phyloP scores from a whole-genome alignment of 2,797 vertebrate species.

The Pipistrellus nathusii region DNA sequence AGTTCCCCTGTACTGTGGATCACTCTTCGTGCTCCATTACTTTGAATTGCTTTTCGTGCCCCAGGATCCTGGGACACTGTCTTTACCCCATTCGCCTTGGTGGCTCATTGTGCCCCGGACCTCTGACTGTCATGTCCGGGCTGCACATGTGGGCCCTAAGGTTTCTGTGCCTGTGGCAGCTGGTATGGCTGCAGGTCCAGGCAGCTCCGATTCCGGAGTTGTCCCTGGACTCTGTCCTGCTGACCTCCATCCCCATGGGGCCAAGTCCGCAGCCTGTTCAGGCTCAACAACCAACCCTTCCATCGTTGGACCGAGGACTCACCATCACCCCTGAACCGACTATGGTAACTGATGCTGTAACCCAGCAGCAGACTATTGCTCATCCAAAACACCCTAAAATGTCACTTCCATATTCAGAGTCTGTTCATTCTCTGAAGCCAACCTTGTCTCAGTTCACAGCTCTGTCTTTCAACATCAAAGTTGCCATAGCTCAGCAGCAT shows the following conservation, averaged over 20 bases:
- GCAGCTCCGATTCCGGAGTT: neutral
- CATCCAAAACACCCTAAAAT: neutral
- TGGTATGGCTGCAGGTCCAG: neutral
- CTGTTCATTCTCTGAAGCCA: neutral
- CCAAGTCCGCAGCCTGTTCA: neutral
- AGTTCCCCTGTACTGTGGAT: neutral
- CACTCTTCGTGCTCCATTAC: too few relatives aligned
- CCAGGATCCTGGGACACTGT: neutral
- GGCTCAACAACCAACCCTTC: neutral
- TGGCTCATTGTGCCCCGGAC: neutral
- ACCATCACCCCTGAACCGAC: neutral
- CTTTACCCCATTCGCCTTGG: too few relatives aligned
- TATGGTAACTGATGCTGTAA: neutral
- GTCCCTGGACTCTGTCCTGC: neutral
- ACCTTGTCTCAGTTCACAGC: neutral
- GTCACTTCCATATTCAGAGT: neutral
- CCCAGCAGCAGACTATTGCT: neutral
- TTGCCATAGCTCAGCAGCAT: too few relatives aligned
- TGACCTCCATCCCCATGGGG: neutral
- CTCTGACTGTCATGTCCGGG: neutral
- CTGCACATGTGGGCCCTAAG: accelerated
- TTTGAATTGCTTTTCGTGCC: neutral
- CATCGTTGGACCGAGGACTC: neutral
- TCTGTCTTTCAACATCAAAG: neutral
- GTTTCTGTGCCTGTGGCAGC: neutral